These are phyloP conservation scores for Loxodonta africana DNA, from an alignment of 2,113 vertebrate species.

Conservation along the genomic window DNA sequence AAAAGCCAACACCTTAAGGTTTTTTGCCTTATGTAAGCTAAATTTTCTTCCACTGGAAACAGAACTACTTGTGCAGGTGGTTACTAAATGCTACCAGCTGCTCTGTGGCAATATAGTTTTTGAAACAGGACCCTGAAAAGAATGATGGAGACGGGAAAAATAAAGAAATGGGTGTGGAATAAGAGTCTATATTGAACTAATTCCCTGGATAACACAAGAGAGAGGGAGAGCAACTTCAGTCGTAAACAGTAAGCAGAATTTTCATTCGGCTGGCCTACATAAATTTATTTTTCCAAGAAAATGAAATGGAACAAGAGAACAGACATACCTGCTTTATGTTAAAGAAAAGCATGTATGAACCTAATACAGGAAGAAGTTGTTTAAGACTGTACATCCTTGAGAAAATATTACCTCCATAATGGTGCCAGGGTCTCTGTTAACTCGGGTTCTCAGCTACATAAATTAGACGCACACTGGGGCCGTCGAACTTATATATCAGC, in stretches of 20 bases:
- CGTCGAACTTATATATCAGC: conserved; percentile 45
- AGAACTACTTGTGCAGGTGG: conserved; percentile 89
- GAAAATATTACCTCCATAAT: conserved; percentile 86
- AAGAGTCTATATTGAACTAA: conserved; percentile 74
- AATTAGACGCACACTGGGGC: conserved; percentile 80
- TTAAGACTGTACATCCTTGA: conserved; percentile 84
- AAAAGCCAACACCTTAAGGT: conserved; percentile 86
- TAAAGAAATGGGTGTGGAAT: conserved; percentile 84
- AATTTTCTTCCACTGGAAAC: conserved; percentile 88
- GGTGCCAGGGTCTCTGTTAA: conserved; percentile 83
- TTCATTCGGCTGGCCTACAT: conserved; percentile 82
- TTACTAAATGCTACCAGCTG: conserved; percentile 90
- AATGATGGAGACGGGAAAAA: conserved; percentile 72
- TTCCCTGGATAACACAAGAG: conserved; percentile 80
- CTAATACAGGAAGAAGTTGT: conserved; percentile 82
- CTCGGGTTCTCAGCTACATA: conserved; percentile 85
- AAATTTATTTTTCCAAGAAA: conserved; percentile 85
- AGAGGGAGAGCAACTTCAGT: conserved; percentile 77
- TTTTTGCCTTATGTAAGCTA: conserved; percentile 87
- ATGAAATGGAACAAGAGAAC: conserved; percentile 85
- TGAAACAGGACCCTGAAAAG: conserved; percentile 81
- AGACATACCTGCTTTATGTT: conserved; percentile 81
- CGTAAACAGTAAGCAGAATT: conserved; percentile 87
- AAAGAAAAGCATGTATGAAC: conserved; percentile 81
- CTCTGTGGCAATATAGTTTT: conserved; percentile 82